Percentiles rank a stretch among this genome's conserved stretches.
Conservation (phyloP, 1,140 invertebrate species). For the Drosophila parvula region DNA sequence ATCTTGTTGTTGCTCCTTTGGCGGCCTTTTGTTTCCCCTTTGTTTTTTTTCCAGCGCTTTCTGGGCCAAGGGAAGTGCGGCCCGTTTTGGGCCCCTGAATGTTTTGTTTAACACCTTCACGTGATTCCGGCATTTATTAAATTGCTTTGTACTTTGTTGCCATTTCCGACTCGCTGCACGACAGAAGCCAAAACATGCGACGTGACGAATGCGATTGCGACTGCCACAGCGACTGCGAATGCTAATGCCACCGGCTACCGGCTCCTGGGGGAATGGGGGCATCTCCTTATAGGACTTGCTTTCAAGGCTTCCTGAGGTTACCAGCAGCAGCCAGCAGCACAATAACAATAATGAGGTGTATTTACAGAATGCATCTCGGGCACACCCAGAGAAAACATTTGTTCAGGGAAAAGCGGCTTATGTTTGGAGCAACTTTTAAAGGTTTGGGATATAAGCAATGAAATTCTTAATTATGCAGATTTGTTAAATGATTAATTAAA, state of each 20-base stretch:
- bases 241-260: slow-evolving; percentile 7
- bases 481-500: background rate
- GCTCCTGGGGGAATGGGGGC: too few relatives aligned
- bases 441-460: background rate
- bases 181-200: slow-evolving; percentile 72
- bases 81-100: slow-evolving; percentile 49
- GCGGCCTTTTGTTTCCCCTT: slow-evolving; percentile 23
- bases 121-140: slow-evolving; percentile 82
- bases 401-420: background rate
- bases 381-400: background rate
- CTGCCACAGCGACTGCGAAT: slow-evolving; percentile 10
- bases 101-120: slow-evolving; percentile 82
- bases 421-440: too few relatives aligned
- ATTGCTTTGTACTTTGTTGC: slow-evolving; percentile 81
- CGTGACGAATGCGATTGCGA: slow-evolving; percentile 66
- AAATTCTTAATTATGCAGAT: background rate
- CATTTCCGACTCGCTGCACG: slow-evolving; percentile 76
- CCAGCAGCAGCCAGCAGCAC: slow-evolving; percentile 36
- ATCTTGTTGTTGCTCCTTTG: slow-evolving; percentile 35
- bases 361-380: slow-evolving; percentile 64
- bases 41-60: background rate
- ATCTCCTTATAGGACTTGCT: background rate
- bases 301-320: slow-evolving; percentile 9
- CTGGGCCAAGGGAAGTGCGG: slow-evolving; percentile 17
- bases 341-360: slow-evolving; percentile 74